These are phyloP conservation scores for Panthera leo DNA, from an alignment of 2,113 vertebrate species.

Conservation along the genomic window DNA sequence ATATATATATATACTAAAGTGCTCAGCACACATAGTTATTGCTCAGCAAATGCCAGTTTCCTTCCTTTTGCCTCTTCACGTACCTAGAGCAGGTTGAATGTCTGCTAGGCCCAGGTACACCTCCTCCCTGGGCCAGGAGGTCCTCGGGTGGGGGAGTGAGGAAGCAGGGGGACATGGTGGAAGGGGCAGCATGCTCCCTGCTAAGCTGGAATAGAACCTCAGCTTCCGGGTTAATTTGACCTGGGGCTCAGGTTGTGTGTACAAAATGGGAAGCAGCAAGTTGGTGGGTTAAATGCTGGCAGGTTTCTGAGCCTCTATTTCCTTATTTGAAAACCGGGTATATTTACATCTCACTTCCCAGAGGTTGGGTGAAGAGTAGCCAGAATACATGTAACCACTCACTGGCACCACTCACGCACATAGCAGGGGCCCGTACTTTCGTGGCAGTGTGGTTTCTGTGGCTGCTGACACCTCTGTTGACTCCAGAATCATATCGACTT, in stretches of 20 bases:
- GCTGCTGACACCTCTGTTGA: background rate
- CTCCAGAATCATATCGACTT: background rate
- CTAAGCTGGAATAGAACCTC: background rate
- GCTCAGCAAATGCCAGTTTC: background rate
- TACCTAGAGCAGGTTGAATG: background rate
- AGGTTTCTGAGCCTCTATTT: background rate
- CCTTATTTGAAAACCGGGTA: background rate
- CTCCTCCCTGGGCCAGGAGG: background rate
- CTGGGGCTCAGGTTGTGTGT: background rate
- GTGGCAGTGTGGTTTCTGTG: background rate
- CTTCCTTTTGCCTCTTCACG: background rate
- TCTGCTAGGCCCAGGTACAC: background rate
- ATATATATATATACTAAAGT: background rate
- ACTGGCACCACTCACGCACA: too few relatives aligned
- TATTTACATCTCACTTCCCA: background rate
- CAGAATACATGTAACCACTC: background rate
- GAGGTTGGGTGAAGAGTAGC: background rate
- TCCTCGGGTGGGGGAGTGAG: rapidly evolving
- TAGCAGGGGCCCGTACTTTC: background rate
- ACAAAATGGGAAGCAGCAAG: background rate
- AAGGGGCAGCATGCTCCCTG: background rate
- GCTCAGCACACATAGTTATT: background rate
- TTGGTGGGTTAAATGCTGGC: background rate
- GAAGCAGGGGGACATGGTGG: rapidly evolving
- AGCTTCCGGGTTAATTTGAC: background rate